Evolutionary conservation across 2,888 invertebrate genomes (phyloP).

Genomic region (Amaurobius ferox): DNA sequence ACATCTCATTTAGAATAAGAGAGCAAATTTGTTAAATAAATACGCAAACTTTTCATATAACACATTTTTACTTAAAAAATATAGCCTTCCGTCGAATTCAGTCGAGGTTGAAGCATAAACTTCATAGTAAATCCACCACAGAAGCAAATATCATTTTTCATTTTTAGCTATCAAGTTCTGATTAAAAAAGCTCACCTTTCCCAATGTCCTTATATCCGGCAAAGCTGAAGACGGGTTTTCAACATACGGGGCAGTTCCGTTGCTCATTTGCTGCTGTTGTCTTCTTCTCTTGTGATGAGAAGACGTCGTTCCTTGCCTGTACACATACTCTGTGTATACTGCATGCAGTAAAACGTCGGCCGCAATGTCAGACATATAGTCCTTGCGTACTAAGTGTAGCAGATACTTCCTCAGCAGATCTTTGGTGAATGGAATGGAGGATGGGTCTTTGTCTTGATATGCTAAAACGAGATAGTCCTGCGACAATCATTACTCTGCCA

Average conservation of each 20-base stretch:
- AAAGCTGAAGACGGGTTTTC: conserved; percentile 38
- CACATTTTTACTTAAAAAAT: no score
- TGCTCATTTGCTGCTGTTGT: conserved; percentile 43
- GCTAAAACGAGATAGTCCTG: conserved; percentile 60
- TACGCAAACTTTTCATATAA: no score
- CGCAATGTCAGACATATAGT: conserved; percentile 41
- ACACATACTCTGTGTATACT: conserved; percentile 71
- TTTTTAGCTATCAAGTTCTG: no score
- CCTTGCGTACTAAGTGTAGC: conserved; percentile 58
- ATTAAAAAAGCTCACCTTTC: conserved; percentile 51
- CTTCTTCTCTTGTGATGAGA: conserved; percentile 42
- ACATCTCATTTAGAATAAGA: no score
- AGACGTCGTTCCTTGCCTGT: conserved; percentile 37
- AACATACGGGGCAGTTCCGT: conserved; percentile 25
- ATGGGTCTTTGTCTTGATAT: conserved; percentile 67
- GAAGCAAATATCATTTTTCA: no score
- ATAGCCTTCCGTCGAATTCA: no score
- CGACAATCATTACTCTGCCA: conserved; percentile 57
- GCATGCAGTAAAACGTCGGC: conserved; percentile 63
- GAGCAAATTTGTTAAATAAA: no score
- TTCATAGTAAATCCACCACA: no score
- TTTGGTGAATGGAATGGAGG: conserved; percentile 58
- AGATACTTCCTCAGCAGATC: conserved; percentile 59
- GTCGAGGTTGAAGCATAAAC: no score
- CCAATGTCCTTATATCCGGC: conserved; percentile 60